These are phyloP conservation scores for Drosophila acutilabella DNA, from an alignment of 2,888 invertebrate species.

Conservation along the genomic window DNA sequence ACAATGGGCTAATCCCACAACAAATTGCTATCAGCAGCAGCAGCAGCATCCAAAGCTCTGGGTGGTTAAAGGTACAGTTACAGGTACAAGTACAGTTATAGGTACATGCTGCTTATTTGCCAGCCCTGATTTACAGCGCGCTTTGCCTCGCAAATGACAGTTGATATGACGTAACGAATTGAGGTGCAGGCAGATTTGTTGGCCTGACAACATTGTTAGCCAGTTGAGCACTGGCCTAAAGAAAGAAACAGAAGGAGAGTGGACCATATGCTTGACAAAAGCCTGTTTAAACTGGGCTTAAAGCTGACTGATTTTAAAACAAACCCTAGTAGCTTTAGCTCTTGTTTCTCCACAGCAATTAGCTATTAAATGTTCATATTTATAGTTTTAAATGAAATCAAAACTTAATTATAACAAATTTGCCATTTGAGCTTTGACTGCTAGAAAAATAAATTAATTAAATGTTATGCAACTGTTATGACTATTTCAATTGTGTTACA, in stretches of 20 bases:
- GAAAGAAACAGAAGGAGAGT: not conserved
- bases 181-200: constrained; percentile 41
- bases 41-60: not conserved
- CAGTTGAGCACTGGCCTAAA: not conserved
- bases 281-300: not conserved
- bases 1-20: constrained; percentile 53
- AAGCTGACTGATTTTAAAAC: not conserved
- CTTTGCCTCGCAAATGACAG: constrained; percentile 23
- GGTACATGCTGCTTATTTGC: not conserved
- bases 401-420: not conserved
- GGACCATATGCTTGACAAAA: not conserved
- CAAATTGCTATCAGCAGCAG: constrained; percentile 40
- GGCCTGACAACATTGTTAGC: constrained; percentile 15
- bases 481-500: constrained; percentile 17
- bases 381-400: not conserved
- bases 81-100: not conserved
- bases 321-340: no score
- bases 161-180: constrained; percentile 22
- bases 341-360: not conserved
- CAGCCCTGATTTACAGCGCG: constrained; percentile 2
- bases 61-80: not conserved
- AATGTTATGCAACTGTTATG: constrained; percentile 9
- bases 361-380: not conserved
- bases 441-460: constrained; percentile 12
- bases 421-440: constrained; percentile 3